A percentile compares a stretch with the other conserved stretches of the same genome.
Evolutionary conservation across 2,113 vertebrate genomes (phyloP).

Genomic region (Amblyornis subalaris): DNA sequence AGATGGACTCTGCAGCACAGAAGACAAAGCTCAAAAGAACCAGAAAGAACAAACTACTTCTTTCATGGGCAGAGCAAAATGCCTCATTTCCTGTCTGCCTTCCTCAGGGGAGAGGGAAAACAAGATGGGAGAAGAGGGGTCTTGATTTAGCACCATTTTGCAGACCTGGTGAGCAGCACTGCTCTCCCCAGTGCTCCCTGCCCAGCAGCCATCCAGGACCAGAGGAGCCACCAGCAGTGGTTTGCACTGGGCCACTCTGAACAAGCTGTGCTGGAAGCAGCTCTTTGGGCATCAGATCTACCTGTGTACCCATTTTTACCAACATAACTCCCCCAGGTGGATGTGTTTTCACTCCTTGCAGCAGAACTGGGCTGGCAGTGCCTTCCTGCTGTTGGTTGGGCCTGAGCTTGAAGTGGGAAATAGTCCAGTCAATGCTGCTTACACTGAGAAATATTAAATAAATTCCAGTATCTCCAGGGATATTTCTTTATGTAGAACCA

Average conservation of each 20-base stretch:
- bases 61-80: neutral
- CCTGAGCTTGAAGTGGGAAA: neutral
- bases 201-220: neutral
- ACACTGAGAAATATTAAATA: neutral
- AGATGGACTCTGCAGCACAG: rapidly evolving
- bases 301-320: neutral
- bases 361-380: neutral
- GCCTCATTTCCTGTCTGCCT: neutral
- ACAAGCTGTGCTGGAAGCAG: neutral
- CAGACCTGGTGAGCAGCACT: neutral
- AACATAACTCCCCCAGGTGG: neutral
- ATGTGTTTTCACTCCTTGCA: neutral
- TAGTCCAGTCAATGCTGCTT: neutral
- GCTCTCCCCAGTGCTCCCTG: neutral
- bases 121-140: neutral
- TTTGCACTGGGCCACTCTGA: neutral
- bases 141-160: rapidly evolving
- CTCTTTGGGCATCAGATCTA: neutral
- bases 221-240: neutral
- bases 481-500: neutral
- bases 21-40: neutral
- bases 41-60: neutral
- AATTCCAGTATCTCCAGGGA: neutral
- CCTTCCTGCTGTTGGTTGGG: neutral
- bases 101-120: neutral